Evolutionary conservation across 2,888 invertebrate species (phyloP), one percentile per base, ranked within the genome.

Genomic region (Drosophila picticornis): DNA sequence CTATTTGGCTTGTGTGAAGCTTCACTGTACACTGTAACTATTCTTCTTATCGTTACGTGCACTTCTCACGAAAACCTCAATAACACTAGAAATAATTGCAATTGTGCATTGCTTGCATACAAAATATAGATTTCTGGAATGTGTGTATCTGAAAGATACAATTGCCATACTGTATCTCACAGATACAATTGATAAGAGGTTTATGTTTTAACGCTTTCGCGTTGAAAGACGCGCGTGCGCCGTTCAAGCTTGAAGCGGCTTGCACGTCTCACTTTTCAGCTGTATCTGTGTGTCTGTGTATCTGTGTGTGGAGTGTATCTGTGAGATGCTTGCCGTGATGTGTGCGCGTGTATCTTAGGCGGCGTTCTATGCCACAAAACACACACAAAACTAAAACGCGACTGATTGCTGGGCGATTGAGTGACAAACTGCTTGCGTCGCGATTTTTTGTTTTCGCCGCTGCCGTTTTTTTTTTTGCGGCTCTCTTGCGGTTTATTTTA

Each of bases 361-460:
- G 57, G 27, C 40, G 51, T 40, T 67, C 66, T 53, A 53, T 61
- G 63, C 71, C 57, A 53, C 32, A 5, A 25, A 46, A 32, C 34
- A 46, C 29, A 38, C 52, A 50, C 46, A 50, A n/a, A 25, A 60
- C 46, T 25, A 65, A 67, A 84, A 85, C 83, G 86, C 85, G 85
- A 81, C 88, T 83, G 85, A 84, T 86, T 85, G 77, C 85, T 78
- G 74, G 75, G 80, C 85, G 85, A 86, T 86, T 88, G 85, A 86
- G 84, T 86, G 85, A 88, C 85, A 86, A 86, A 86, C 85, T 86
- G 85, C 85, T 83, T 55, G 84, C 85, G 71, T 75, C 76, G 88
- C 84, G 40, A 64, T 76, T 83, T 71, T 55, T 55, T 36, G 34
- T 36, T 36, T 27, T 53, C 25, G 46, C 25, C 73, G 80, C 80